phyloP scores from a whole-genome alignment of 2,113 vertebrate genomes.

The Heterochromis multidens region DNA sequence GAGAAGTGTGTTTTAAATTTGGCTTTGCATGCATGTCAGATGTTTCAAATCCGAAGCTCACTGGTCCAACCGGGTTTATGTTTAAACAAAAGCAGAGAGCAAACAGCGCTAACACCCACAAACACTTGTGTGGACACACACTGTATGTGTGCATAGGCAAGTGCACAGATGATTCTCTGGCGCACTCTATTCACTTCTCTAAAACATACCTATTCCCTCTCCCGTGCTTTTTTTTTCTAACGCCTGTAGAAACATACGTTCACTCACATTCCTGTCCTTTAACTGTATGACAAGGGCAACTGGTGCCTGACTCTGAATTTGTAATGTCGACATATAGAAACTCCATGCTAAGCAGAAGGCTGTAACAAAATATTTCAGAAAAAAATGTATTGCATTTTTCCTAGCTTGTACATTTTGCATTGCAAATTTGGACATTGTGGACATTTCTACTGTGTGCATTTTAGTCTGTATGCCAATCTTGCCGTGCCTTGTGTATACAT shows the following conservation, averaged over 20 bases:
- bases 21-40: slow-evolving; percentile 43
- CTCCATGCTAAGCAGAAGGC: slow-evolving; percentile 1
- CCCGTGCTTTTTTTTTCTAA: neutral
- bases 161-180: neutral
- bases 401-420: neutral
- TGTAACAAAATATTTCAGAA: neutral
- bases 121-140: slow-evolving; percentile 1
- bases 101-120: slow-evolving; percentile 41
- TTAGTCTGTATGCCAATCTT: neutral
- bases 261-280: neutral
- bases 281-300: neutral
- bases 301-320: neutral
- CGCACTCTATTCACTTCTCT: neutral
- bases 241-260: neutral
- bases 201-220: neutral
- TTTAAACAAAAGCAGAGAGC: slow-evolving; percentile 64
- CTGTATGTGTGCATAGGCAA: neutral
- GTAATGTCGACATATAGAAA: neutral
- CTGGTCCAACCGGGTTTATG: slow-evolving; percentile 62
- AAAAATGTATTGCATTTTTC: neutral
- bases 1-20: slow-evolving; percentile 47
- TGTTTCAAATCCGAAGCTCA: slow-evolving; percentile 34
- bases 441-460: neutral
- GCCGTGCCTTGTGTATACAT: neutral
- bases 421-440: too few species aligned